These are phyloP conservation scores for Chrysopilus asiliformis DNA, from an alignment of 2,888 invertebrate species.

Conservation along the genomic window DNA sequence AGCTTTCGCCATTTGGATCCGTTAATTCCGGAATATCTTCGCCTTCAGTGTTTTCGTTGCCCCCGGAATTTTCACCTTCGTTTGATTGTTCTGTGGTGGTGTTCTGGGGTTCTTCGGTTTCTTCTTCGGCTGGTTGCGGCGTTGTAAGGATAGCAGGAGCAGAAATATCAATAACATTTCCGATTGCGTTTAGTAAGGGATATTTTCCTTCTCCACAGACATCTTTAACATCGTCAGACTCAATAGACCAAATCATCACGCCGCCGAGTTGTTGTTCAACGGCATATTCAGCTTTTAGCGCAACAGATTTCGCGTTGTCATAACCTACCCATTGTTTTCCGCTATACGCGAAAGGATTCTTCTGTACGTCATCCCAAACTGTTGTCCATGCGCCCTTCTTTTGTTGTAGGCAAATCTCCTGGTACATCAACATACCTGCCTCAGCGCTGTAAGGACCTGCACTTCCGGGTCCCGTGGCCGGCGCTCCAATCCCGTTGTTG, in stretches of 20 bases:
- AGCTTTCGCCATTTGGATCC: too few species aligned
- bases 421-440: constrained; percentile 40
- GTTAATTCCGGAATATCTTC: too few species aligned
- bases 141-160: too few species aligned
- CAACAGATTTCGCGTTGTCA: constrained; percentile 28
- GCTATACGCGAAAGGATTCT: constrained; percentile 29
- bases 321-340: constrained; percentile 35
- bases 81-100: too few species aligned
- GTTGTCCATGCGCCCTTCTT: constrained; percentile 23
- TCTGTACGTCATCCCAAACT: constrained; percentile 22
- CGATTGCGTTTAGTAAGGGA: constrained; percentile 38
- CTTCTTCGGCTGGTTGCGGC: too few species aligned
- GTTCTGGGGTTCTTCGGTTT: too few species aligned
- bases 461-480: constrained; percentile 33
- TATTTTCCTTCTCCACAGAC: constrained; percentile 35
- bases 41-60: too few species aligned
- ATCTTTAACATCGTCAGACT: constrained; percentile 45
- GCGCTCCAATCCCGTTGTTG: constrained; percentile 35
- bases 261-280: constrained; percentile 38
- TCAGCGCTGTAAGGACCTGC: constrained; percentile 39
- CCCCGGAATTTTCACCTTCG: too few species aligned
- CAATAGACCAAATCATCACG: constrained; percentile 47
- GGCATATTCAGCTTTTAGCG: constrained; percentile 26
- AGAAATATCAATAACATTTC: constrained; percentile 14
- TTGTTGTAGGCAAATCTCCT: constrained; percentile 27